A percentile compares a stretch with the other conserved stretches of the same genome.
Conservation (phyloP, 2,888 invertebrate species). For the Macropis europaea region DNA sequence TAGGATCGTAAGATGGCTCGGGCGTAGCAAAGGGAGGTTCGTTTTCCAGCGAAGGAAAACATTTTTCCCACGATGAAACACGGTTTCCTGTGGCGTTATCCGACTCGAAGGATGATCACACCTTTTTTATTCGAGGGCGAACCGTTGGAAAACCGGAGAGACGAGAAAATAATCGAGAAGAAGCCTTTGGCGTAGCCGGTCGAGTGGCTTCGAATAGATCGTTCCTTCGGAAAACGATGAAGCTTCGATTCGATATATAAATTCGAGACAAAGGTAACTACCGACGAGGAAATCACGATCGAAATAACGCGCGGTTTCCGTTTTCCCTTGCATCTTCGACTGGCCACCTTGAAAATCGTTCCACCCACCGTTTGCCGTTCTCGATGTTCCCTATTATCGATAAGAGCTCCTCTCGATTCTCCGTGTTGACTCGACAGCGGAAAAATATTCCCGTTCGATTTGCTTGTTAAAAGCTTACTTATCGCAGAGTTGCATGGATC, state of each 20-base stretch:
- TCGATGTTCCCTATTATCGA: no score
- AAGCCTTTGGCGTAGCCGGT: neutral
- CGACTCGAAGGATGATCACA: constrained; percentile 21
- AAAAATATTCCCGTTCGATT: no score
- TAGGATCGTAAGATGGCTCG: no score
- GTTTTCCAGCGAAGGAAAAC: no score
- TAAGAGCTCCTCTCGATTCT: no score
- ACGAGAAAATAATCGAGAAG: constrained; percentile 39
- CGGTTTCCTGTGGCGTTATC: constrained; percentile 34
- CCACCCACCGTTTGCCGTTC: neutral
- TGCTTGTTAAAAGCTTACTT: no score
- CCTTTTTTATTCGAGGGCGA: constrained; percentile 22
- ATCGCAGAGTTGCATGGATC: no score
- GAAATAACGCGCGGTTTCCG: neutral
- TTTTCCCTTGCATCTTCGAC: neutral
- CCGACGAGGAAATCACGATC: neutral
- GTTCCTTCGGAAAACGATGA: constrained; percentile 1
- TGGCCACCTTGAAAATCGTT: neutral
- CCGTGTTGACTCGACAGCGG: no score
- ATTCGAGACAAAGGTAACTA: neutral
- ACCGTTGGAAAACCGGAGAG: neutral
- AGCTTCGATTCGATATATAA: constrained; percentile 4
- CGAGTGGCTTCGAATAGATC: constrained; percentile 17
- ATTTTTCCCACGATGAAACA: no score
- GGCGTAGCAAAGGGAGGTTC: no score